Conservation (phyloP, 2,888 invertebrate species). For the Nomada ferruginata region DNA sequence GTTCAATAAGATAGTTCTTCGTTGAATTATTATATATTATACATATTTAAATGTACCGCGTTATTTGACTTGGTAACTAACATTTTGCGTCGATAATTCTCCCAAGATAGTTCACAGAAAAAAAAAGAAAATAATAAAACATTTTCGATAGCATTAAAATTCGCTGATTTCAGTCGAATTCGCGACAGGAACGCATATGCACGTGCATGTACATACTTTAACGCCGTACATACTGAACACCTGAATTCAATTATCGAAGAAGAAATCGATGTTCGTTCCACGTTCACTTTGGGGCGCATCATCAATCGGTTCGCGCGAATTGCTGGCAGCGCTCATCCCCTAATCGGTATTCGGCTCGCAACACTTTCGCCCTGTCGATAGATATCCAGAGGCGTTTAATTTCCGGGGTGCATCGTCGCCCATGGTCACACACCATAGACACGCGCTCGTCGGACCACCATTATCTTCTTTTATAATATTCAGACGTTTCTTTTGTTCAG, state of each 20-base stretch:
- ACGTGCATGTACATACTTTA: no score
- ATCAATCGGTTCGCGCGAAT: constrained; percentile 34
- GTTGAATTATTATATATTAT: no score
- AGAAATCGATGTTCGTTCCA: constrained; percentile 29
- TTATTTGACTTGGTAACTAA: no score
- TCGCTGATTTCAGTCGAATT: neutral
- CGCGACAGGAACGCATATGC: no score
- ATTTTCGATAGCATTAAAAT: neutral
- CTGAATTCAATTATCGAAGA: neutral
- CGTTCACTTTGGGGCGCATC: constrained; percentile 5
- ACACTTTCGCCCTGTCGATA: constrained; percentile 18
- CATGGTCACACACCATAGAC: neutral
- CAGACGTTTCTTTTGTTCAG: constrained; percentile 62
- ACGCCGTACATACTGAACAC: no score
- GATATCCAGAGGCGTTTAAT: constrained; percentile 38
- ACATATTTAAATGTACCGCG: no score
- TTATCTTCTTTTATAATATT: constrained; percentile 5
- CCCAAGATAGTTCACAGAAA: no score
- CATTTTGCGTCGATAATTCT: no score
- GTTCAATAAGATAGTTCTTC: no score
- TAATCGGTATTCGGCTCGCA: constrained; percentile 47
- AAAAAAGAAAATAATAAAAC: no score
- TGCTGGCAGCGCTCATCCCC: constrained; percentile 22
- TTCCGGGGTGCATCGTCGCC: constrained; percentile 18
- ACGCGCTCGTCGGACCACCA: neutral